Evolutionary conservation across 2,888 invertebrate species (phyloP).

Genomic region (Anticlea derivata): DNA sequence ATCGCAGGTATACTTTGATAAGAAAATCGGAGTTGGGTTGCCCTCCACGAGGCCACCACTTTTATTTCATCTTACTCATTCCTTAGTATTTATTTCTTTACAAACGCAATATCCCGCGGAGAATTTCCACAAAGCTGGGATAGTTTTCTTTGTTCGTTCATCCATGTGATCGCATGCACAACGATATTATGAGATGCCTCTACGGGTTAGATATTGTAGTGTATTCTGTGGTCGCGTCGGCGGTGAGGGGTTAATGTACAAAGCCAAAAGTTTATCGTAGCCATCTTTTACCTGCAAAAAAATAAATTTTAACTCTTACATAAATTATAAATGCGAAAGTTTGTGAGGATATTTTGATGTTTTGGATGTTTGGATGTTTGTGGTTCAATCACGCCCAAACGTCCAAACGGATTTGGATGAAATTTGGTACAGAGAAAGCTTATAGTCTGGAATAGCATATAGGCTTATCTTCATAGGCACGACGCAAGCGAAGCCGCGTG

Average conservation of each 20-base stretch:
- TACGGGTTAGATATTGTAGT: background rate
- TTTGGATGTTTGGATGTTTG: too few species aligned
- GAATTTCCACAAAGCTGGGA: slow-evolving; percentile 48
- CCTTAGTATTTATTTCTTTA: slow-evolving; percentile 25
- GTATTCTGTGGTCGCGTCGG: slow-evolving; percentile 8
- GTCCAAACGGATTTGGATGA: too few species aligned
- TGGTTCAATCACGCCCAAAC: too few species aligned
- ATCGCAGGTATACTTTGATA: too few species aligned
- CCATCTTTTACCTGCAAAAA: background rate
- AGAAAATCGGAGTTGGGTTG: too few species aligned
- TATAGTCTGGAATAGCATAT: too few species aligned
- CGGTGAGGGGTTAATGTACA: slow-evolving; percentile 3
- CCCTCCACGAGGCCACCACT: too few species aligned
- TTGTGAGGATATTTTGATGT: too few species aligned
- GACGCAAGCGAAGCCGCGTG: too few species aligned
- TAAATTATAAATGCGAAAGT: too few species aligned
- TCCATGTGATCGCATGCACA: slow-evolving; percentile 67
- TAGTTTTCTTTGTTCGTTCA: slow-evolving; percentile 71
- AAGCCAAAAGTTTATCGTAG: slow-evolving; percentile 5
- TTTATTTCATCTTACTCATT: background rate
- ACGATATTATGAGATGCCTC: slow-evolving; percentile 38
- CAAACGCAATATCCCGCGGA: slow-evolving; percentile 50
- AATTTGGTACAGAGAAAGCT: too few species aligned
- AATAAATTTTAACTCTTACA: background rate
- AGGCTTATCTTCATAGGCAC: too few species aligned